These are phyloP conservation scores for Chaetops frenatus DNA, from an alignment of 2,113 vertebrate species.

Conservation along the genomic window DNA sequence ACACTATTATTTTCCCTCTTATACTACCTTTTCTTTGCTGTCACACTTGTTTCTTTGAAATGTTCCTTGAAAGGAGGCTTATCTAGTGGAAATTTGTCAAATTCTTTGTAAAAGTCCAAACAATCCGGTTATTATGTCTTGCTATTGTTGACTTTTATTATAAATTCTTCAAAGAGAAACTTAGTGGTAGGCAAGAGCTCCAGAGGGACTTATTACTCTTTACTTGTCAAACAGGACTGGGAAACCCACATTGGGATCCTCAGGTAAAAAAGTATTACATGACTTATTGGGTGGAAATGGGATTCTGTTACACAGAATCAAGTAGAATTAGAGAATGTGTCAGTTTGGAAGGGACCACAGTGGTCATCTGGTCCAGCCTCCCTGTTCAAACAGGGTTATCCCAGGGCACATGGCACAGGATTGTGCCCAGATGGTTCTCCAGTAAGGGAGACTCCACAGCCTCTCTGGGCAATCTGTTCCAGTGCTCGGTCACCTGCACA, in stretches of 20 bases:
- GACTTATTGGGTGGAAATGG: background rate
- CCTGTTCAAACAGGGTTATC: background rate
- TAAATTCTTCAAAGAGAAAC: background rate
- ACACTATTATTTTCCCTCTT: background rate
- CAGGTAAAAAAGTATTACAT: rapidly evolving
- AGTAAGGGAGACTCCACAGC: background rate
- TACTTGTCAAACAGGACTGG: background rate
- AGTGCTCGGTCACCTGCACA: rapidly evolving
- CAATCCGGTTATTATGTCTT: background rate
- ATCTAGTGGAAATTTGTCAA: background rate
- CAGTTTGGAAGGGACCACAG: background rate
- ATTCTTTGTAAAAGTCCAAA: background rate
- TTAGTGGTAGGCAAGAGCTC: background rate
- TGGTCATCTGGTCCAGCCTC: background rate
- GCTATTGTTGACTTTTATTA: background rate
- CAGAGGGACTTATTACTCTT: background rate
- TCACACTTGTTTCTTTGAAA: background rate
- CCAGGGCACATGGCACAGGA: background rate
- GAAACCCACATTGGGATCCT: background rate
- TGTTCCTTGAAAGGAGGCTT: background rate
- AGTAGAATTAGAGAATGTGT: no score
- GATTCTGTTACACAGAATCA: background rate
- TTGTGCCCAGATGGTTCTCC: background rate
- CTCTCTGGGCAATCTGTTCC: background rate
- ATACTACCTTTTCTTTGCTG: background rate